These are phyloP conservation scores for Puffinus mauretanicus DNA, from an alignment of 2,113 vertebrate genomes.

Conservation along the genomic window DNA sequence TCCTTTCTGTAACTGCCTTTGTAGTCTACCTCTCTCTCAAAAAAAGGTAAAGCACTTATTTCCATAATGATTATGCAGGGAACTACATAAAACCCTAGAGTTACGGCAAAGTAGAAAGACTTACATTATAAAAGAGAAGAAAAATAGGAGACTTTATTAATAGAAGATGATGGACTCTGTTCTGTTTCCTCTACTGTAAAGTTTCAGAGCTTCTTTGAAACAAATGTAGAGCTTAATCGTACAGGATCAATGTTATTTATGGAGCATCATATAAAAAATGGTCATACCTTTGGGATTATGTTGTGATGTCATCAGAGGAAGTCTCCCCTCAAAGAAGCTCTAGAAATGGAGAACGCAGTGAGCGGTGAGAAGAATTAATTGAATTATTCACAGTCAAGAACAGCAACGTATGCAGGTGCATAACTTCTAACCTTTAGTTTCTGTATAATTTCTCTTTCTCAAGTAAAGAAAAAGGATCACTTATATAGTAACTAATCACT, in stretches of 20 bases:
- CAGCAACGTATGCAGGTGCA: background rate
- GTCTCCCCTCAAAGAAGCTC: background rate
- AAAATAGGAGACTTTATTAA: background rate
- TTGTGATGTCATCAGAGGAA: background rate
- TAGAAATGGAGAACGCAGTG: background rate
- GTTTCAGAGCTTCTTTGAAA: background rate
- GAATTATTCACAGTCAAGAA: background rate
- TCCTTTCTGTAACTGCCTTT: background rate
- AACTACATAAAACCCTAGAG: background rate
- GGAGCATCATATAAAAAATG: background rate
- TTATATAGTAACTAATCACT: background rate
- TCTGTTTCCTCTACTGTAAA: background rate
- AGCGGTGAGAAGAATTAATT: background rate
- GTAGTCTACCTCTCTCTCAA: background rate
- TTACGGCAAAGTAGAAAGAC: background rate
- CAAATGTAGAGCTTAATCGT: background rate
- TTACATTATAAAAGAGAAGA: background rate
- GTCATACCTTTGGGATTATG: background rate
- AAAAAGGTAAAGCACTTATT: background rate
- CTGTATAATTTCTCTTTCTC: background rate
- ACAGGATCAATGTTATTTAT: background rate
- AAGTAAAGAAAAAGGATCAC: background rate
- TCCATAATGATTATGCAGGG: background rate
- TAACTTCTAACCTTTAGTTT: background rate
- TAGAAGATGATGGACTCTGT: background rate